These are phyloP conservation scores for Mystacides longicornis DNA, from an alignment of 2,888 invertebrate genomes.

Conservation along the genomic window DNA sequence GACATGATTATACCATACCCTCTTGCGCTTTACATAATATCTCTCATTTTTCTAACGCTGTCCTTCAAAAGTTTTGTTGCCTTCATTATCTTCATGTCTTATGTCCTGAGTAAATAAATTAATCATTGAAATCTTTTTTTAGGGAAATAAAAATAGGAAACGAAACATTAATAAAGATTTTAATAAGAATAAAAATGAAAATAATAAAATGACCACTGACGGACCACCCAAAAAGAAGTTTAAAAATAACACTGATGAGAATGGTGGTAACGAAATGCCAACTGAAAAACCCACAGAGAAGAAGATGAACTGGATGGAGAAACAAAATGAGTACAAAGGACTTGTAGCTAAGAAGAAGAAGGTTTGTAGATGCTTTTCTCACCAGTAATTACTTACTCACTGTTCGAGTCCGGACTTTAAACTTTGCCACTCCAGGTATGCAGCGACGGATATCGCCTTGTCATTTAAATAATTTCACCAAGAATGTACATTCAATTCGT, in stretches of 20 bases:
- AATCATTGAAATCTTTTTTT: not conserved
- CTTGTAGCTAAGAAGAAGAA: conserved; percentile 49
- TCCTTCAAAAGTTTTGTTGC: too few species aligned
- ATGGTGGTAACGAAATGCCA: not conserved
- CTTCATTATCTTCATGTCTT: too few species aligned
- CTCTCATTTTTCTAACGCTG: too few species aligned
- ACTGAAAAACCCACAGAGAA: conserved; percentile 9
- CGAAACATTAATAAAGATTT: conserved; percentile 5
- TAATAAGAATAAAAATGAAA: conserved; percentile 4
- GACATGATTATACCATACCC: too few species aligned
- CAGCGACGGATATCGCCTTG: too few species aligned
- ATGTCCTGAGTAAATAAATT: too few species aligned
- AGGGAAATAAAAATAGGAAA: conserved; percentile 25
- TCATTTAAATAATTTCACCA: too few species aligned
- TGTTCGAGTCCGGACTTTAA: too few species aligned
- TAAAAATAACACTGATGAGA: conserved; percentile 4
- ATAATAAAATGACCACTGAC: not conserved
- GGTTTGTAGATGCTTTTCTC: conserved; percentile 30
- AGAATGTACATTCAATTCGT: too few species aligned
- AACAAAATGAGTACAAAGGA: conserved; percentile 32
- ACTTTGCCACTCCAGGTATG: too few species aligned
- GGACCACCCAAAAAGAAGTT: conserved; percentile 8
- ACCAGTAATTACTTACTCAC: not conserved
- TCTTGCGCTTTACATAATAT: too few species aligned
- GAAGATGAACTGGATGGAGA: conserved; percentile 35